Evolutionary conservation across 2,797 vertebrate genomes (phyloP).

Genomic region (Strix occidentalis): DNA sequence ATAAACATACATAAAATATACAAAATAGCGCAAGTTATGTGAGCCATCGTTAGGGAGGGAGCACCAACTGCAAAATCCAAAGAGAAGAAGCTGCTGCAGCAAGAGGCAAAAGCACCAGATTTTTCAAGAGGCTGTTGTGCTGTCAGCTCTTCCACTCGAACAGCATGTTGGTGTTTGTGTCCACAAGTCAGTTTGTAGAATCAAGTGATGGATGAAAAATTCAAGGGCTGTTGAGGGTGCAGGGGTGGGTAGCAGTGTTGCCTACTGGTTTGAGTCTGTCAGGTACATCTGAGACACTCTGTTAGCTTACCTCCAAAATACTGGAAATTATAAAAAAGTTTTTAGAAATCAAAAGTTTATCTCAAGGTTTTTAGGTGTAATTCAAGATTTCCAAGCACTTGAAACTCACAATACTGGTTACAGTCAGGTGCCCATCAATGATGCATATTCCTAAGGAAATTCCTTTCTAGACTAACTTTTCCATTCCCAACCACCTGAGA

Average conservation of each 20-base stretch:
- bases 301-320: not conserved
- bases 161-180: not conserved
- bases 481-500: not conserved
- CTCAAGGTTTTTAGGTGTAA: not conserved
- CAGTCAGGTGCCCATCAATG: not conserved
- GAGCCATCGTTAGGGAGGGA: not conserved
- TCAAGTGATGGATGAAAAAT: not conserved
- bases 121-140: not conserved
- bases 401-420: not conserved
- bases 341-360: not conserved
- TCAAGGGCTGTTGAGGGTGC: not conserved
- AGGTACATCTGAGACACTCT: not conserved
- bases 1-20: not conserved
- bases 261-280: not conserved
- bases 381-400: not conserved
- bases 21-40: fast-evolving
- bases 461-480: not conserved
- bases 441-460: not conserved
- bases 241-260: not conserved
- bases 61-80: not conserved
- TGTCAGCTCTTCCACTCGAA: not conserved
- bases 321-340: not conserved
- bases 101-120: not conserved
- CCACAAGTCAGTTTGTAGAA: not conserved
- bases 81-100: not conserved